Evolutionary conservation across 2,888 invertebrate genomes (phyloP).

Genomic region (Drosophila helvetica): DNA sequence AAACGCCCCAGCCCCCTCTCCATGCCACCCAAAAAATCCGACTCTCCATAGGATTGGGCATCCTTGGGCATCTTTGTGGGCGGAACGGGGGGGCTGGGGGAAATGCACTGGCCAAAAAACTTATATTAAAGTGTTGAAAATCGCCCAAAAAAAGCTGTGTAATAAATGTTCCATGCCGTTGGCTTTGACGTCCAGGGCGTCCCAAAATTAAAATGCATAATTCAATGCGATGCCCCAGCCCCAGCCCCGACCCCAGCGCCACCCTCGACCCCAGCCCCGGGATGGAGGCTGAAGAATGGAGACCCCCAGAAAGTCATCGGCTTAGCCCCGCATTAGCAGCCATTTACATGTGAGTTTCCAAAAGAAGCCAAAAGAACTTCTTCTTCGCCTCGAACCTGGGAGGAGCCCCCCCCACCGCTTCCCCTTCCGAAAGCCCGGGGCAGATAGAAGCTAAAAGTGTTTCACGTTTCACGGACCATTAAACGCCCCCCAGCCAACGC

Average conservation of each 20-base stretch:
- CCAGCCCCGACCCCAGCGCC: slow-evolving; percentile 2
- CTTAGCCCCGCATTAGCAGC: slow-evolving; percentile 51
- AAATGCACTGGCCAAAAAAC: slow-evolving; percentile 67
- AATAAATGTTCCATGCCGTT: slow-evolving; percentile 68
- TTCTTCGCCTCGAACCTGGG: not conserved
- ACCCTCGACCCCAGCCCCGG: not conserved
- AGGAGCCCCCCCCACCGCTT: not conserved
- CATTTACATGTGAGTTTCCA: slow-evolving; percentile 69
- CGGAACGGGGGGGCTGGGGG: slow-evolving; percentile 28
- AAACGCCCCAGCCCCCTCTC: slow-evolving; percentile 55
- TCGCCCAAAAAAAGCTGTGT: slow-evolving; percentile 49
- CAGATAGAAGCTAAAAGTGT: slow-evolving; percentile 68
- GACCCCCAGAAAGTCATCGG: not conserved
- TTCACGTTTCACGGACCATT: slow-evolving; percentile 78
- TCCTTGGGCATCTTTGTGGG: slow-evolving; percentile 44
- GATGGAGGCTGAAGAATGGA: not conserved
- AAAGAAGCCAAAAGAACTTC: slow-evolving; percentile 22
- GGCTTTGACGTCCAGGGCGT: slow-evolving; percentile 58
- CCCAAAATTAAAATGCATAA: slow-evolving; percentile 75
- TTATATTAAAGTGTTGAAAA: slow-evolving; percentile 73
- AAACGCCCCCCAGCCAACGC: slow-evolving; percentile 48
- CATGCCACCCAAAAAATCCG: slow-evolving; percentile 13
- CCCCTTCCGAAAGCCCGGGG: slow-evolving; percentile 9
- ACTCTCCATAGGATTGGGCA: slow-evolving; percentile 1
- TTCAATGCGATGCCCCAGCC: slow-evolving; percentile 52